Base-by-base conservation (phyloP, 2,113 vertebrate genomes). In the Tychaedon coryphoeus region DNA sequence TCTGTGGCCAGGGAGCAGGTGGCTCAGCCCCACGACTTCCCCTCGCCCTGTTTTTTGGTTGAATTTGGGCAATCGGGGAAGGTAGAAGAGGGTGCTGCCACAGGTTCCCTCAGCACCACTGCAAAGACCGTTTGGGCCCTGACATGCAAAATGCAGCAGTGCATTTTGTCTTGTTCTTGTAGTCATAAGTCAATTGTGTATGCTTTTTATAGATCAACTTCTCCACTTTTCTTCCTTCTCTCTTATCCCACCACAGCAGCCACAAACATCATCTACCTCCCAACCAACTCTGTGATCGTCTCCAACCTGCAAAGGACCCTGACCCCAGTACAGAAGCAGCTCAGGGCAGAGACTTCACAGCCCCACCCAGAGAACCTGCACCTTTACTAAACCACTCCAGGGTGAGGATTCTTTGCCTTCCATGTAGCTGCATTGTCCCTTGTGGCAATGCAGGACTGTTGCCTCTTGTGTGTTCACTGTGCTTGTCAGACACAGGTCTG, bases 181-280 rank as follows among this genome's bases (percentile, higher is more conserved):
- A 33, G 14, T 8, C 4, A 0, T 4, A 42, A 36, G 13, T 38
- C 10, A 15, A 29, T 60, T 29, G 14, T 5, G 2, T 1, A 0
- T 36, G 28, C 17, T 36, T 81, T n/a, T 31, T 23, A 22, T 1
- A 24, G 4, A 15, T 17, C 3, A 34, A 1, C 19, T 36, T 36
- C 4, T 13, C 7, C 22, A 34, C 23, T 43, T 33, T 33, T 19
- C 67, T 77, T 16, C 54, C 5, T 76, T 17, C 33, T 31, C 22
- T 31, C 10, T 29, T 7, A 18, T 31, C 45, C 33, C 12, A 45
- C 5, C 20, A 33, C 47, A 66, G 15, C 23, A 51, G 54, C 50
- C 47, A 38, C 50, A 60, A 25, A 25, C 28, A 23, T 28, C 7
- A 4, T 34, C 31, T 14, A 2, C 36, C 28, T 20, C 7, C 16